phyloP scores from a whole-genome alignment of 2,888 invertebrate genomes.

The Ennomos fuscantarius region DNA sequence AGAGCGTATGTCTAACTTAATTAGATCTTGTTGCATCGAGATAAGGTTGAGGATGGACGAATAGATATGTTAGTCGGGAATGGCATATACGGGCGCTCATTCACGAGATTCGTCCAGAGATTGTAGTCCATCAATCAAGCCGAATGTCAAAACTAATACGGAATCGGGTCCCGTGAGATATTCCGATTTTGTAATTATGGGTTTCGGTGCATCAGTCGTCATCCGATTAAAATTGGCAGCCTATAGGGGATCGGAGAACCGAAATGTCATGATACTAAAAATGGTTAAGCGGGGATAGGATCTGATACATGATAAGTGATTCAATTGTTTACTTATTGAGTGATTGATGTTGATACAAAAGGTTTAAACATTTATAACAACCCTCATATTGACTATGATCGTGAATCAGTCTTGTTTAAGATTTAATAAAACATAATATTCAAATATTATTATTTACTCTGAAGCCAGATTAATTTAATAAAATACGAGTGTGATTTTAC shows the following conservation, averaged over 20 bases:
- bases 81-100: slow-evolving; percentile 75
- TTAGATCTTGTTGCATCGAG: slow-evolving; percentile 13
- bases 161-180: slow-evolving; percentile 79
- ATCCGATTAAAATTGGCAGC: slow-evolving; percentile 83
- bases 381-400: slow-evolving; percentile 1
- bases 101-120: slow-evolving; percentile 77
- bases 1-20: slow-evolving; percentile 11
- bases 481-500: too few relatives aligned
- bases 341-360: slow-evolving; percentile 31
- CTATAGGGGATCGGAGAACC: slow-evolving; percentile 64
- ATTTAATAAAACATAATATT: too few relatives aligned
- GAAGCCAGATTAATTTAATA: too few relatives aligned
- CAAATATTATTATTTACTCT: too few relatives aligned
- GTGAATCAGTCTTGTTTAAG: too few relatives aligned
- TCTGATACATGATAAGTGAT: slow-evolving; percentile 27
- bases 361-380: slow-evolving; percentile 8
- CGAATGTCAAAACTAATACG: slow-evolving; percentile 84
- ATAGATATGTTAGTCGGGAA: slow-evolving; percentile 39
- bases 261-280: slow-evolving; percentile 37
- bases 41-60: slow-evolving; percentile 13
- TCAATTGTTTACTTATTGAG: slow-evolving; percentile 31
- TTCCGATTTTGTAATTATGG: slow-evolving; percentile 77
- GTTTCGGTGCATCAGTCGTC: slow-evolving; percentile 76
- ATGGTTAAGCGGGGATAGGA: slow-evolving; percentile 32
- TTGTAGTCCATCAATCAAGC: slow-evolving; percentile 83